Evolutionary conservation across 2,888 invertebrate species (phyloP).

Genomic region (Anodontia alba): DNA sequence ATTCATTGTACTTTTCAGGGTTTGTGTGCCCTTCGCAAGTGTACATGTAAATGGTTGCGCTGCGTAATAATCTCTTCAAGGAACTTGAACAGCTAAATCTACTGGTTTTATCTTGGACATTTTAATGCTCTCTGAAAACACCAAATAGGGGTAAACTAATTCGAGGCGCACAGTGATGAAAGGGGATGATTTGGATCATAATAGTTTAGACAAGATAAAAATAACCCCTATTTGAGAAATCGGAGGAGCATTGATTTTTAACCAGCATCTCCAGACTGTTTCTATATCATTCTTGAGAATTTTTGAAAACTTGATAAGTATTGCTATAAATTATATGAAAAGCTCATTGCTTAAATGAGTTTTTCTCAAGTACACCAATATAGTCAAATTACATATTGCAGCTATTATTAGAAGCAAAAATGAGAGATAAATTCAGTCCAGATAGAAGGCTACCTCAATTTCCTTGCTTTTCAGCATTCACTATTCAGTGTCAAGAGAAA

Average conservation of each 20-base stretch:
- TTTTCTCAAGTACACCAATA: no score
- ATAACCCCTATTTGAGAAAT: slow-evolving; percentile 2
- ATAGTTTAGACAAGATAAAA: no score
- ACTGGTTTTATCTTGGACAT: background rate
- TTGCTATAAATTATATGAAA: no score
- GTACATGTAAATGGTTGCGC: slow-evolving; percentile 3
- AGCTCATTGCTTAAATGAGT: no score
- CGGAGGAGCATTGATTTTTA: background rate
- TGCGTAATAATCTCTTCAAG: slow-evolving; percentile 5
- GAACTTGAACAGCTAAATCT: background rate
- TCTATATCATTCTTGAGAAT: no score
- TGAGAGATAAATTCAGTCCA: background rate
- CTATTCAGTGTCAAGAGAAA: background rate
- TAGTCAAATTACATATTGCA: no score
- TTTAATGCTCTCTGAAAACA: background rate
- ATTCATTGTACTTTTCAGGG: slow-evolving; percentile 4
- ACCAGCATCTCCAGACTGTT: no score
- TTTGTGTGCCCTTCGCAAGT: slow-evolving; percentile 15
- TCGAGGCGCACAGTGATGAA: background rate
- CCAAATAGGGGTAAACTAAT: slow-evolving; percentile 13
- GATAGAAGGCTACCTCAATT: background rate
- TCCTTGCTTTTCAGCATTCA: slow-evolving; percentile 6
- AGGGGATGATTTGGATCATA: no score
- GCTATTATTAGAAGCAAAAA: no score
- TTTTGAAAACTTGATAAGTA: no score